Percentiles rank a stretch among this genome's conserved stretches.
Evolutionary conservation across 2,113 vertebrate species (phyloP).

Genomic region (Alces alces): DNA sequence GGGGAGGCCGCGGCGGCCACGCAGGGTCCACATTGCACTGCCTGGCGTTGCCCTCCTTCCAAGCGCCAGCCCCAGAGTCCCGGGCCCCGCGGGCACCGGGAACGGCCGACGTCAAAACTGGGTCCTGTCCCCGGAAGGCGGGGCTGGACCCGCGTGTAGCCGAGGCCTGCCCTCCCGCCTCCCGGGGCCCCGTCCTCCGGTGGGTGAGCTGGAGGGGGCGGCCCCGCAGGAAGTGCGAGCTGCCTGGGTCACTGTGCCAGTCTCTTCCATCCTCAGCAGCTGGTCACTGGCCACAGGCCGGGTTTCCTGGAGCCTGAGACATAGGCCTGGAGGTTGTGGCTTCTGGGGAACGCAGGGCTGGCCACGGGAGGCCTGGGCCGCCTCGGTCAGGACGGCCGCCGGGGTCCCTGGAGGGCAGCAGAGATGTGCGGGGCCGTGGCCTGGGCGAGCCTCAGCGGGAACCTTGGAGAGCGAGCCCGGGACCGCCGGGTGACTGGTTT

Average conservation of each 20-base stretch:
- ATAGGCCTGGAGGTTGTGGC: not conserved
- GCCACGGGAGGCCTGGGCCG: not conserved
- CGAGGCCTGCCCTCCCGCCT: no score
- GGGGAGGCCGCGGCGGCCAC: not conserved
- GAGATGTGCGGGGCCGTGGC: not conserved
- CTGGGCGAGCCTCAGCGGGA: not conserved
- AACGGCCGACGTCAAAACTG: not conserved
- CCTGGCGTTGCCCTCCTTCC: no score
- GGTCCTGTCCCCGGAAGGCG: not conserved
- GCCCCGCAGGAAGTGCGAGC: not conserved
- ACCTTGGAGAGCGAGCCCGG: not conserved
- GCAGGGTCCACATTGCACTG: not conserved
- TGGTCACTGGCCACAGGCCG: not conserved
- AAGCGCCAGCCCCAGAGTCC: not conserved
- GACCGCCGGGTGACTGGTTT: not conserved
- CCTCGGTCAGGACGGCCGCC: not conserved
- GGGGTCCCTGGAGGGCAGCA: not conserved
- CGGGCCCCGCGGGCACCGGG: fast-evolving
- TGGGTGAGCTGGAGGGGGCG: not conserved
- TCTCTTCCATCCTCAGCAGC: not conserved
- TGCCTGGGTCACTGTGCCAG: not conserved
- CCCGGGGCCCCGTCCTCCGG: not conserved
- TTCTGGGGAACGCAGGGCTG: not conserved
- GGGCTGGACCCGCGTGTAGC: not conserved
- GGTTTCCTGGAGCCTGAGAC: not conserved